These are phyloP conservation scores for Rhinogobius similis DNA, from an alignment of 2,113 vertebrate species.

Conservation along the genomic window DNA sequence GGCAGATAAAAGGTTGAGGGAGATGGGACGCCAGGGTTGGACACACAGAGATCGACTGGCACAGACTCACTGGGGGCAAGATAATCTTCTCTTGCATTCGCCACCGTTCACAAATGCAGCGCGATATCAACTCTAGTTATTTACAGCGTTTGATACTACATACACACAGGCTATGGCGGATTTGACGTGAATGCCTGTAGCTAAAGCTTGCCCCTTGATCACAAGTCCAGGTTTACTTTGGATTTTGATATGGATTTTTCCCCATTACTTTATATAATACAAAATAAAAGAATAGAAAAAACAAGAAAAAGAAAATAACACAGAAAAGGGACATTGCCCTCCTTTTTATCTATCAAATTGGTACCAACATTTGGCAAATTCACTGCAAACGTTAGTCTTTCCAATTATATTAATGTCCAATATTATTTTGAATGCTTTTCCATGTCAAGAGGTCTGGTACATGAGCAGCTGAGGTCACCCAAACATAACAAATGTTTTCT, in stretches of 20 bases:
- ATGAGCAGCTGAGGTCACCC: no score
- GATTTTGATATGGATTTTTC: not conserved
- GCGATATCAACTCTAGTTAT: constrained; percentile 10
- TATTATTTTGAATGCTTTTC: no score
- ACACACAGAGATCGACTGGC: constrained; percentile 56
- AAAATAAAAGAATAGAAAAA: no score
- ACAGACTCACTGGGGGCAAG: constrained; percentile 55
- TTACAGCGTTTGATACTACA: not conserved
- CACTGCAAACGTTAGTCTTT: no score
- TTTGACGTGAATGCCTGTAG: not conserved
- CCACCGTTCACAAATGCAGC: constrained; percentile 47
- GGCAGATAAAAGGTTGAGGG: constrained; percentile 38
- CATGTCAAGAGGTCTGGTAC: no score
- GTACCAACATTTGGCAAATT: no score
- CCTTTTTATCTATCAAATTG: no score
- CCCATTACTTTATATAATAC: no score
- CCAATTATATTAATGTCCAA: no score
- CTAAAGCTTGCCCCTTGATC: not conserved
- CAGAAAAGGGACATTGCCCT: no score
- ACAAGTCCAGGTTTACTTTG: not conserved
- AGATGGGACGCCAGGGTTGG: constrained; percentile 35
- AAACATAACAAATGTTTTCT: no score
- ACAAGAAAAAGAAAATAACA: no score
- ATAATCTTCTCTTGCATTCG: constrained; percentile 59
- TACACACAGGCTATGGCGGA: not conserved